Percentiles rank a stretch among this genome's conserved stretches.
Conservation (phyloP, 1,140 invertebrate species). For the Cherax destructor region DNA sequence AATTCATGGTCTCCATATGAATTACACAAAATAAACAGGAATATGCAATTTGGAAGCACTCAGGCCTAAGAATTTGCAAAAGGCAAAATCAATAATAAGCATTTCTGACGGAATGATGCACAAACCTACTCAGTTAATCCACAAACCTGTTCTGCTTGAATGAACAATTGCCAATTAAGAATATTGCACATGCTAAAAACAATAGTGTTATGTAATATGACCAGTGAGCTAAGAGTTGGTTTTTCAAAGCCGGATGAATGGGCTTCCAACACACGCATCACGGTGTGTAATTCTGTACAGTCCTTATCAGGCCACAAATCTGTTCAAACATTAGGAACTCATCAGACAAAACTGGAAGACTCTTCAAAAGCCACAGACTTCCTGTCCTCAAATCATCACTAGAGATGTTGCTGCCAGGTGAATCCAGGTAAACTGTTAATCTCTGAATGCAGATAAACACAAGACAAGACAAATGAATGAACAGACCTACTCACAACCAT, state of each 20-base stretch:
- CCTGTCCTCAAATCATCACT: no score
- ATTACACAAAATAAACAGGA: background rate
- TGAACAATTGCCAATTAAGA: constrained; percentile 13
- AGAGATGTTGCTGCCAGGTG: no score
- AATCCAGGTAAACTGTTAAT: background rate
- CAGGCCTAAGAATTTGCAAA: constrained; percentile 14
- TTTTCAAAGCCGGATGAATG: constrained; percentile 36
- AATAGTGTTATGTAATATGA: constrained; percentile 6
- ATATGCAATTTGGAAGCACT: constrained; percentile 5
- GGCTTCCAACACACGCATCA: constrained; percentile 31
- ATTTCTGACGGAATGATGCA: constrained; percentile 22
- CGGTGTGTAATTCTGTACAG: constrained; percentile 33
- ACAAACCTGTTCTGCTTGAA: background rate
- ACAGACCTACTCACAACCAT: background rate
- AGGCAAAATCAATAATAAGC: constrained; percentile 17
- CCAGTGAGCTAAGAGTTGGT: constrained; percentile 31
- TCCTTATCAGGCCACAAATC: constrained; percentile 38
- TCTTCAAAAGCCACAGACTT: no score
- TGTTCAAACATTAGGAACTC: constrained; percentile 19
- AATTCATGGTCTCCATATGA: background rate
- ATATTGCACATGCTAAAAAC: constrained; percentile 22
- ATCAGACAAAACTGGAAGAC: no score
- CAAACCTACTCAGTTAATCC: background rate
- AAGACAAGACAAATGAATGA: background rate
- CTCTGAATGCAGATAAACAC: background rate